phyloP scores from a whole-genome alignment of 2,113 vertebrate species.

The Sturnira hondurensis region DNA sequence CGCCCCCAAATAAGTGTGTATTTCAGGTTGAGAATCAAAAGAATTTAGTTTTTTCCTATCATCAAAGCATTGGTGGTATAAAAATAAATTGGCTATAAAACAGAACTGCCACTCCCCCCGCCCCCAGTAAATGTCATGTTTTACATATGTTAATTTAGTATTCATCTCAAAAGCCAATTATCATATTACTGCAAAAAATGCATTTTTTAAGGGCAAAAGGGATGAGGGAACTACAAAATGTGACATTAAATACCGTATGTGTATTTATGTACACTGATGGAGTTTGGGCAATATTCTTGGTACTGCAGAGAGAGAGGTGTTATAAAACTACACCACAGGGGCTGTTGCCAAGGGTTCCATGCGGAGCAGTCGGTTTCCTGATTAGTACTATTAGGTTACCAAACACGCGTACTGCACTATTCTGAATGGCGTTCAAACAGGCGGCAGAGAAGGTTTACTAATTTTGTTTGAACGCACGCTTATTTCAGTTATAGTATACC shows the following conservation, averaged over 20 bases:
- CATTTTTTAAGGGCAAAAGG: neutral
- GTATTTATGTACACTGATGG: neutral
- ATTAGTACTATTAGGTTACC: neutral
- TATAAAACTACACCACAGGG: neutral
- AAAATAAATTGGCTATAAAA: conserved; percentile 18
- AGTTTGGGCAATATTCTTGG: neutral
- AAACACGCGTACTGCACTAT: neutral
- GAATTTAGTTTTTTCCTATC: neutral
- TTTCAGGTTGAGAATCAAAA: neutral
- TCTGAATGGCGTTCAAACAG: neutral
- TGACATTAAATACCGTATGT: neutral
- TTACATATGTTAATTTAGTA: conserved; percentile 61
- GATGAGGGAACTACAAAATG: neutral
- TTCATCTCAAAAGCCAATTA: conserved; percentile 51
- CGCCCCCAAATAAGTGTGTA: neutral
- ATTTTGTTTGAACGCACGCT: neutral
- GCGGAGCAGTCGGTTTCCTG: neutral
- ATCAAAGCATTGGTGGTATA: neutral
- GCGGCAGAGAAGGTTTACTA: neutral
- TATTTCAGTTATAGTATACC: neutral
- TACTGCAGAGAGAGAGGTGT: neutral
- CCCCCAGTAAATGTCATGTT: conserved; percentile 52
- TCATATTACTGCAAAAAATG: neutral
- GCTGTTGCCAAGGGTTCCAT: neutral
- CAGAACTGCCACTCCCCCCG: neutral